These are phyloP conservation scores for Chiloscyllium punctatum DNA, from an alignment of 2,797 vertebrate genomes.

Conservation along the genomic window DNA sequence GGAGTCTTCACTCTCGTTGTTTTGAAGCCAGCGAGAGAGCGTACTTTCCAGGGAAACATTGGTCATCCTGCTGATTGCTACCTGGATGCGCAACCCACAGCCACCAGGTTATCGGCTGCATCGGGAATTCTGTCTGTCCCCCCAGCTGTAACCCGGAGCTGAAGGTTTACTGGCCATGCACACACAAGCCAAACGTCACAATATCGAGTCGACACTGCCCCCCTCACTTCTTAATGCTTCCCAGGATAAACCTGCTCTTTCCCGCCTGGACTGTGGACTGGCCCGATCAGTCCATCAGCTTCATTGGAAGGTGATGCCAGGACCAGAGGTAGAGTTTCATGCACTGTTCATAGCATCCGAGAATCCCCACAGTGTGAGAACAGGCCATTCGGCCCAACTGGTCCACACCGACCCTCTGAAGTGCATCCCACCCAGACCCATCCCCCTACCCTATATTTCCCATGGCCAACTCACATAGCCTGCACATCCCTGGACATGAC, in stretches of 20 bases:
- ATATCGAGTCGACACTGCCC: neutral
- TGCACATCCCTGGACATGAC: no score
- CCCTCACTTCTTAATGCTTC: neutral
- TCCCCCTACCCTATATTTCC: no score
- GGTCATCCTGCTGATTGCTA: neutral
- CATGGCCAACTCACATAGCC: no score
- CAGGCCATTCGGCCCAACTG: no score
- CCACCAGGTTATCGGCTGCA: neutral
- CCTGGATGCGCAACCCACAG: neutral
- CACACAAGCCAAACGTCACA: neutral
- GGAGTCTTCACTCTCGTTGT: neutral
- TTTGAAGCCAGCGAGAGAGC: neutral
- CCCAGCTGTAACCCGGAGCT: neutral
- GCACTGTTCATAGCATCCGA: no score
- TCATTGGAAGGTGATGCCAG: neutral
- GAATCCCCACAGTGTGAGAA: no score
- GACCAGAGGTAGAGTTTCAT: neutral
- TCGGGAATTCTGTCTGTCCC: neutral
- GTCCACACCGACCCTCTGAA: no score
- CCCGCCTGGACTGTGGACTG: neutral
- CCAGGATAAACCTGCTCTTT: neutral
- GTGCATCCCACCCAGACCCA: no score
- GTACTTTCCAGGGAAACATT: neutral
- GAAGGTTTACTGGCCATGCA: neutral
- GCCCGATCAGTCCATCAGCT: neutral